phyloP scores from a whole-genome alignment of 2,113 vertebrate genomes.

The Dascyllus trimaculatus region DNA sequence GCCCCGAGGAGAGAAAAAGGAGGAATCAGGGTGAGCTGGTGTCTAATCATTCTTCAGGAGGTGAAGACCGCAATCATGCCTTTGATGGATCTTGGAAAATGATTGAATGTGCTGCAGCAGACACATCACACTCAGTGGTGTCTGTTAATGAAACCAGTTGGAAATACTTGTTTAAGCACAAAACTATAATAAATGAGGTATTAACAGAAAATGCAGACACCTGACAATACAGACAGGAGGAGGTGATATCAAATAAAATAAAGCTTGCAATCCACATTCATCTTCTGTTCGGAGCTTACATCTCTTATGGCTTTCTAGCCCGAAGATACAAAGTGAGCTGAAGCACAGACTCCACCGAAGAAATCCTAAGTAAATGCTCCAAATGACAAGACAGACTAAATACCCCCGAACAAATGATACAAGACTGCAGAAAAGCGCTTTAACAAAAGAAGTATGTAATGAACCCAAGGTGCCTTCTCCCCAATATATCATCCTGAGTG shows the following conservation, averaged over 20 bases:
- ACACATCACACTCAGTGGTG: background rate
- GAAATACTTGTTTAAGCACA: constrained; percentile 18
- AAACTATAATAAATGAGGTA: background rate
- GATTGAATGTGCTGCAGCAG: constrained; percentile 8
- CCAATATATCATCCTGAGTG: constrained; percentile 81
- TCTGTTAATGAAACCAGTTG: constrained; percentile 19
- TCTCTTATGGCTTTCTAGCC: constrained; percentile 9
- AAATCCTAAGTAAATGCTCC: constrained; percentile 57
- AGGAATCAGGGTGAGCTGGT: constrained; percentile 41
- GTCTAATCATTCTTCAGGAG: constrained; percentile 58
- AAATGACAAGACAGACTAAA: constrained; percentile 76
- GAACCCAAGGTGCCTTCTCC: constrained; percentile 64
- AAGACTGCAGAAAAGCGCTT: constrained; percentile 55
- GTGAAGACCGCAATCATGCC: constrained; percentile 53
- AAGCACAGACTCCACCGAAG: constrained; percentile 37
- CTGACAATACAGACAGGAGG: background rate
- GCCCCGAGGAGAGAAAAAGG: constrained; percentile 53
- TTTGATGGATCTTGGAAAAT: constrained; percentile 40
- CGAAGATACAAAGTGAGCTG: constrained; percentile 23
- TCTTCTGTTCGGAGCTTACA: constrained; percentile 10
- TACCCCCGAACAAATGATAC: constrained; percentile 65
- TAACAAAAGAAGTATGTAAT: constrained; percentile 76
- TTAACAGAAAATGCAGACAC: background rate
- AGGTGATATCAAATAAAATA: background rate
- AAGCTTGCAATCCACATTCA: background rate